A percentile compares a stretch with the other conserved stretches of the same genome.
phyloP scores from a whole-genome alignment of 2,888 invertebrate species.

The Ectemnius lituratus region DNA sequence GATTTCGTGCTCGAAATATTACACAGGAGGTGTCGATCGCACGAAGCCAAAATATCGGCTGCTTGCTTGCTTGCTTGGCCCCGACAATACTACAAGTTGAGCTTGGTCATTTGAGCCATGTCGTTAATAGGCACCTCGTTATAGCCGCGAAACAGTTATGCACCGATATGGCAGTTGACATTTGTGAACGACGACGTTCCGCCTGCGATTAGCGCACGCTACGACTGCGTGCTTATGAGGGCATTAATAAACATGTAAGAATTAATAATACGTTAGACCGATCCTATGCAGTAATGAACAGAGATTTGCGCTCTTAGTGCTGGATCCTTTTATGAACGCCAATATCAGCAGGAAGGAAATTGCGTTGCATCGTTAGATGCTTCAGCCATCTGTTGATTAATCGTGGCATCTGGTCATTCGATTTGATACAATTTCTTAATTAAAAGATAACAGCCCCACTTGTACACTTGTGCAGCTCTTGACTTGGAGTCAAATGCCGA shows the following conservation, averaged over 20 bases:
- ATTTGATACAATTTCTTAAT: constrained; percentile 6
- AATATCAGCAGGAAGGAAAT: constrained; percentile 29
- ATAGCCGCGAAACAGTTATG: too few relatives aligned
- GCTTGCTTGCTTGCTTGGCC: constrained; percentile 24
- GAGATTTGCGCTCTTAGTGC: constrained; percentile 27
- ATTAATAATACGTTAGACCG: constrained; percentile 29
- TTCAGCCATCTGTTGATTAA: constrained; percentile 16
- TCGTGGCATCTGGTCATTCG: not conserved
- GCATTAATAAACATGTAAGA: constrained; percentile 4
- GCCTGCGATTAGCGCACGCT: not conserved
- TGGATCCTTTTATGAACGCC: constrained; percentile 16
- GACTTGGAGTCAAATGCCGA: too few relatives aligned
- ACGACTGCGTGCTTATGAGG: not conserved
- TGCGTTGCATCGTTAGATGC: constrained; percentile 1
- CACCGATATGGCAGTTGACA: too few relatives aligned
- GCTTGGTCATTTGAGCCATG: constrained; percentile 22
- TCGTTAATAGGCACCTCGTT: constrained; percentile 7
- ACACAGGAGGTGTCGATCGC: too few relatives aligned
- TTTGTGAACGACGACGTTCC: not conserved
- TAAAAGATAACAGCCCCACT: constrained; percentile 1
- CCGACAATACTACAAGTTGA: constrained; percentile 28
- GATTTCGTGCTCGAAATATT: constrained; percentile 6
- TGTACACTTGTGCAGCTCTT: too few relatives aligned
- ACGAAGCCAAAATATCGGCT: too few relatives aligned
- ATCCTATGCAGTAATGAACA: constrained; percentile 21